phyloP scores from a whole-genome alignment of 2,113 vertebrate genomes.

The Eptesicus fuscus region DNA sequence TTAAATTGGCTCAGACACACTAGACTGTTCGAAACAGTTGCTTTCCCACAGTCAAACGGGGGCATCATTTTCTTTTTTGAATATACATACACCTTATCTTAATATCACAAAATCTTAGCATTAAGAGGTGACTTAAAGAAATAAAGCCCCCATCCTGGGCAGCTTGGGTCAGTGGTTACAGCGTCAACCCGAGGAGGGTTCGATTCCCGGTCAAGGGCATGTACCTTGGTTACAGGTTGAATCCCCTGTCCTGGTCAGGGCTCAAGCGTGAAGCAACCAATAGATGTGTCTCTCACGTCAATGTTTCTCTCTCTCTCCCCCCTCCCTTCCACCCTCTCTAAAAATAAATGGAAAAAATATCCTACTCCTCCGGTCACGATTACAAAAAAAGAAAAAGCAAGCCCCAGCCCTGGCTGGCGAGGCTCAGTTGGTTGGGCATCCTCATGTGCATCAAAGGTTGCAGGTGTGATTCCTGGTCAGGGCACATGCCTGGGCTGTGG shows the following conservation, averaged over 20 bases:
- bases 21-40: not conserved
- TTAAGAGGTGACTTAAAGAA: constrained; percentile 34
- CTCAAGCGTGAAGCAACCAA: too few relatives aligned
- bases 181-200: too few relatives aligned
- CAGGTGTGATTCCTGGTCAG: not conserved
- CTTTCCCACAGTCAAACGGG: constrained; percentile 29
- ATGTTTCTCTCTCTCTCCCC: too few relatives aligned
- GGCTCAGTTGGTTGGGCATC: not conserved
- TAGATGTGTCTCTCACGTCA: too few relatives aligned
- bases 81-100: not conserved
- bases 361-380: too few relatives aligned
- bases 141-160: not conserved
- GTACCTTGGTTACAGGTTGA: too few relatives aligned
- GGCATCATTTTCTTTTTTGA: constrained; percentile 36
- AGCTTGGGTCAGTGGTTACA: too few relatives aligned
- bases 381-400: constrained; percentile 14
- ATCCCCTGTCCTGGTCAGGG: too few relatives aligned
- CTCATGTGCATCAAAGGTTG: not conserved
- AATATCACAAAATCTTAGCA: constrained; percentile 54
- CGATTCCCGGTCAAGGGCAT: too few relatives aligned
- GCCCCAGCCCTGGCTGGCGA: not conserved
- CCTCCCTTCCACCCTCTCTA: too few relatives aligned
- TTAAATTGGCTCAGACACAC: constrained; percentile 30
- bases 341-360: too few relatives aligned
- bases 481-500: not conserved